Evolutionary conservation across 2,113 vertebrate genomes (phyloP).

Genomic region (Montifringilla adamsi): DNA sequence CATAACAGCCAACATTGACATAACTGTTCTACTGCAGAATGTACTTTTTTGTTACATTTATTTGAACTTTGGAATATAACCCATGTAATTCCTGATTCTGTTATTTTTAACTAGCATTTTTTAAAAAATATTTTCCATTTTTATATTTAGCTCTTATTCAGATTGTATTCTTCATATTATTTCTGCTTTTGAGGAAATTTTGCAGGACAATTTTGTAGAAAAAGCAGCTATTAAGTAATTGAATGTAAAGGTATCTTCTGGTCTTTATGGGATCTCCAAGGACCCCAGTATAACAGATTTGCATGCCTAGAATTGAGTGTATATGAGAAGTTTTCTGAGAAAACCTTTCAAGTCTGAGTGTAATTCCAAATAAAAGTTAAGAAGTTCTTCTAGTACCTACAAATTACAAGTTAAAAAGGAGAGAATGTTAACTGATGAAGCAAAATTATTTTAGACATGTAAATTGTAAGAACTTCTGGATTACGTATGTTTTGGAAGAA

Average conservation of each 20-base stretch:
- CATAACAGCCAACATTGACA: accelerated
- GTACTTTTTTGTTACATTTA: not conserved
- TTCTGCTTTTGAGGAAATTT: not conserved
- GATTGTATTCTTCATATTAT: not conserved
- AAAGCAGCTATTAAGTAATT: not conserved
- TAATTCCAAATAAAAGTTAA: not conserved
- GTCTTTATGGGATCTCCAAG: not conserved
- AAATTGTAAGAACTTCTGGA: not conserved
- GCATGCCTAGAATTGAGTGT: not conserved
- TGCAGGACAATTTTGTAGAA: not conserved
- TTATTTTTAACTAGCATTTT: not conserved
- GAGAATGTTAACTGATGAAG: not conserved
- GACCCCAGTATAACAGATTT: not conserved
- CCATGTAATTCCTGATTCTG: not conserved
- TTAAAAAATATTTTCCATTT: not conserved
- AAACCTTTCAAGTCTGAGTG: not conserved
- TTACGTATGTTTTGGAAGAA: not conserved
- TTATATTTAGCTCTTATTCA: not conserved
- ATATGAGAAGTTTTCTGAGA: not conserved
- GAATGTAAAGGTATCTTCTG: not conserved
- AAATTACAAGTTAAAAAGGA: not conserved
- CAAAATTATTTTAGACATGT: not conserved
- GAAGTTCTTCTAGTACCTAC: not conserved
- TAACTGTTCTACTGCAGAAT: not conserved
- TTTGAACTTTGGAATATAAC: not conserved